These are phyloP conservation scores for Disparrhopalites patrizii DNA, from an alignment of 2,888 invertebrate species.

Conservation along the genomic window DNA sequence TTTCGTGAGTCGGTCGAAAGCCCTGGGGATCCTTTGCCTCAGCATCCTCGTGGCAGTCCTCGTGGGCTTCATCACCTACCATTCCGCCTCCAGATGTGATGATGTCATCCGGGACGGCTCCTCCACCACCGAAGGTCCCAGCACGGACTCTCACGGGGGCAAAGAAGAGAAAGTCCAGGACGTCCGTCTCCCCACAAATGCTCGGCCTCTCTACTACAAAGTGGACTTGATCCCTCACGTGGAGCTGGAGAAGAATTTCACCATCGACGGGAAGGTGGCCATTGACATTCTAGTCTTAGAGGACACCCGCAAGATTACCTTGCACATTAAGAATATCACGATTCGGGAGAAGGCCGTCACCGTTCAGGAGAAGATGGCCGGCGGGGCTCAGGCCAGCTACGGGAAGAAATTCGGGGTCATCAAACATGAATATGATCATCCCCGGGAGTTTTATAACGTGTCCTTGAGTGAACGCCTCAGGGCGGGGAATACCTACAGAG, in stretches of 20 bases:
- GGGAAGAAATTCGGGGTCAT: constrained; percentile 14
- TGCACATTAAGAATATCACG: constrained; percentile 68
- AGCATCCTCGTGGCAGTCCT: constrained; percentile 60
- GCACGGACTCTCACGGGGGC: constrained; percentile 35
- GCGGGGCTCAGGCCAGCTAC: background rate
- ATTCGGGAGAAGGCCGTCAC: constrained; percentile 61
- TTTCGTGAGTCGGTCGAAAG: constrained; percentile 63
- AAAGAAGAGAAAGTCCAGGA: constrained; percentile 54
- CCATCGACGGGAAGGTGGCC: constrained; percentile 63
- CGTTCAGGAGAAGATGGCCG: constrained; percentile 49
- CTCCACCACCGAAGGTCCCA: constrained; percentile 38
- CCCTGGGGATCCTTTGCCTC: constrained; percentile 58
- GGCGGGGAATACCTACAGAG: constrained; percentile 61
- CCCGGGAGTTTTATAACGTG: constrained; percentile 66
- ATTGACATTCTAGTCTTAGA: constrained; percentile 60
- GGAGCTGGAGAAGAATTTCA: constrained; percentile 66
- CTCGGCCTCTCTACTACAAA: constrained; percentile 67
- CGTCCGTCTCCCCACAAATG: constrained; percentile 65
- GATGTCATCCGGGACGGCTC: constrained; percentile 52
- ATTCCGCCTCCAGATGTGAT: constrained; percentile 62
- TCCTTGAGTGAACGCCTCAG: constrained; percentile 59
- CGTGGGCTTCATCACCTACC: constrained; percentile 71
- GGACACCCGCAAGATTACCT: constrained; percentile 64
- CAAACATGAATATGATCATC: constrained; percentile 41
- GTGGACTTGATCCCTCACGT: constrained; percentile 69